Conservation (phyloP, 1,140 invertebrate species). For the Drosophila nasuta region DNA sequence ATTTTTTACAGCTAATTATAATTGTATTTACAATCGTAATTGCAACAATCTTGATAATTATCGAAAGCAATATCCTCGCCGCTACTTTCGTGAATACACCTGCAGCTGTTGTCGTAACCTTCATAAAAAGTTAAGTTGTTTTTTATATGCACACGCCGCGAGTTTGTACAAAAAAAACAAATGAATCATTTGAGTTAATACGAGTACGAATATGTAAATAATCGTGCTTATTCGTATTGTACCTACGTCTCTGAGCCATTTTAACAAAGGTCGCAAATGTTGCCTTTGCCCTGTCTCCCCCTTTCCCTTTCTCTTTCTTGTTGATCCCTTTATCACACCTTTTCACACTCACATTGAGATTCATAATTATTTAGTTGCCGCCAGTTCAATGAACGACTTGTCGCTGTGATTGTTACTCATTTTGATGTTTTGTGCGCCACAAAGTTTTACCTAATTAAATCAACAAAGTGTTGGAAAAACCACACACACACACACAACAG, state of each 20-base stretch:
- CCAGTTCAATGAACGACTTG: conserved; percentile 68
- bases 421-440: conserved; percentile 53
- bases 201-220: conserved; percentile 12
- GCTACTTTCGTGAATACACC: not conserved
- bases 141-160: conserved; percentile 14
- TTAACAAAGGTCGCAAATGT: conserved; percentile 18
- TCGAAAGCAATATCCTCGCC: not conserved
- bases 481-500: conserved; percentile 25
- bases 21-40: not conserved
- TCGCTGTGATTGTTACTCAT: conserved; percentile 62
- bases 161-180: not conserved
- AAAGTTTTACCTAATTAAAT: conserved; percentile 75
- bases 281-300: conserved; percentile 18
- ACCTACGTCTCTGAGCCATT: conserved; percentile 17
- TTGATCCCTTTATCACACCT: not conserved
- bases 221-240: conserved; percentile 14
- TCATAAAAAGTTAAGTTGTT: not conserved
- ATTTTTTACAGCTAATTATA: not conserved
- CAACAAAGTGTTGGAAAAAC: conserved; percentile 61
- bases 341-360: conserved; percentile 9
- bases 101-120: not conserved
- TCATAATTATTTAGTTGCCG: conserved; percentile 47
- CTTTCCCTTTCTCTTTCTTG: not conserved
- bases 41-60: not conserved
- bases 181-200: conserved; percentile 34